These are phyloP conservation scores for Amblyraja radiata DNA, from an alignment of 2,797 vertebrate species.

Conservation along the genomic window DNA sequence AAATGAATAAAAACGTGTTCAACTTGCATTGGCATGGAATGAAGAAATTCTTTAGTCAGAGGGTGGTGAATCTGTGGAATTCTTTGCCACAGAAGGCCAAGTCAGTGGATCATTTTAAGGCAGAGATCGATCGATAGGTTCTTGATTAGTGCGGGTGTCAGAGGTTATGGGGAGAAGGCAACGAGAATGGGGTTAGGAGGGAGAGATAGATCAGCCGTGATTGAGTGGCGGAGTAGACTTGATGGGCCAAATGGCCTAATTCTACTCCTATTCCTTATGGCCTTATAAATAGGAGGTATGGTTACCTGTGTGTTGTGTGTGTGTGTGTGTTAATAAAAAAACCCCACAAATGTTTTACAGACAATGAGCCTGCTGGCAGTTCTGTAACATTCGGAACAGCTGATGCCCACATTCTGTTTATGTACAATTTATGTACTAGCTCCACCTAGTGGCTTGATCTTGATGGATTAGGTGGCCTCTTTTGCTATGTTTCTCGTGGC, in stretches of 20 bases:
- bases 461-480: not conserved
- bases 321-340: not conserved
- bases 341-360: not conserved
- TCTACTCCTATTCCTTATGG: no score
- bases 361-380: conserved; percentile 23
- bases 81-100: no score
- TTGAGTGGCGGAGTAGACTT: no score
- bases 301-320: not conserved
- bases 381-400: conserved; percentile 39
- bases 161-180: no score
- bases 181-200: no score
- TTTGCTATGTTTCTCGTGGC: not conserved
- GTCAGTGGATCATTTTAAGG: no score
- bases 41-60: not conserved
- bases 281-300: not conserved
- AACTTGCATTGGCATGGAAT: not conserved
- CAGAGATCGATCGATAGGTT: no score
- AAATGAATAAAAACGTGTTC: not conserved
- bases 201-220: no score
- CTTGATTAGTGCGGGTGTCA: no score
- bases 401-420: conserved; percentile 43
- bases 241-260: no score
- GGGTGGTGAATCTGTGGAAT: no score
- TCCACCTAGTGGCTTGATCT: conserved; percentile 75
- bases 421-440: conserved; percentile 53